phyloP scores from a whole-genome alignment of 2,113 vertebrate species.

The Aplodontia rufa region DNA sequence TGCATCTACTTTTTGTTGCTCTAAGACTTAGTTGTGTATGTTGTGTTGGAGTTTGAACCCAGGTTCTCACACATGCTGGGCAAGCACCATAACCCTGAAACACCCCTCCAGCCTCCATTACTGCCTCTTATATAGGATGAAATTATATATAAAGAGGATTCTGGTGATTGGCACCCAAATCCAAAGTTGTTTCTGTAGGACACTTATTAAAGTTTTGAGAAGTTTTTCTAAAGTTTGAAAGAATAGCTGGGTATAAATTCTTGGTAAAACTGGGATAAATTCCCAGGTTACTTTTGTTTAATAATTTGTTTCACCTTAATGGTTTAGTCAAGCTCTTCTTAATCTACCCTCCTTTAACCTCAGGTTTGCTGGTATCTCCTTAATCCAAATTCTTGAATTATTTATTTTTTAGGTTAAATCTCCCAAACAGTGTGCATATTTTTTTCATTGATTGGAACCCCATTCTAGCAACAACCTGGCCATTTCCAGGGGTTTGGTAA shows the following conservation, averaged over 20 bases:
- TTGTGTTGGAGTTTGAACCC: no score
- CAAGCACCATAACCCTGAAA: no score
- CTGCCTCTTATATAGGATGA: neutral
- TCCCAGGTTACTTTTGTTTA: neutral
- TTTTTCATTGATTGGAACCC: neutral
- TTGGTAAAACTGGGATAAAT: no score
- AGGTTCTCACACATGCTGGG: no score
- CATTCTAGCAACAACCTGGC: neutral
- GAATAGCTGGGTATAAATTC: neutral
- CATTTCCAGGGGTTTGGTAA: neutral
- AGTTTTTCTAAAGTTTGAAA: neutral
- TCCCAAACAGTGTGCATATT: neutral
- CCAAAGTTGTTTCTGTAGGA: neutral
- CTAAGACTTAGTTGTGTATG: no score
- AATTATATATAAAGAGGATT: neutral
- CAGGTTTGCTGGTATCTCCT: neutral
- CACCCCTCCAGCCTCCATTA: no score
- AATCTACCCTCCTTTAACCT: neutral
- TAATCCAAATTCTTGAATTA: neutral
- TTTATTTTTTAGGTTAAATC: slow-evolving; percentile 28
- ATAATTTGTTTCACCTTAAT: neutral
- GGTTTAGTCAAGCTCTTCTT: neutral
- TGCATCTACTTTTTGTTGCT: no score
- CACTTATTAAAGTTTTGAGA: neutral
- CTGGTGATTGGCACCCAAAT: neutral